Evolutionary conservation across 2,888 invertebrate species (phyloP).

Genomic region (Lampropteryx suffumata): DNA sequence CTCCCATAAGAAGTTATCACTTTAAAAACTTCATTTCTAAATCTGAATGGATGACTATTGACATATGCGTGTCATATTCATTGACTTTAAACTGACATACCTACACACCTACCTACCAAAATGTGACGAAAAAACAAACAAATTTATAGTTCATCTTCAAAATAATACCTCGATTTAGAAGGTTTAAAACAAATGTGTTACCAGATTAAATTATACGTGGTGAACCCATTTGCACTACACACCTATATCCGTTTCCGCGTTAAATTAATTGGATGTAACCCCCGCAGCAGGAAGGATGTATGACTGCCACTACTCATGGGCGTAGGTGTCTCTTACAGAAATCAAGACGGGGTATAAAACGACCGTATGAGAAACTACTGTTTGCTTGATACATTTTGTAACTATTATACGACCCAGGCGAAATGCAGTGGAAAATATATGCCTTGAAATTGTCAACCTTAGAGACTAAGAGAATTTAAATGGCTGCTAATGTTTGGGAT

Average conservation of each 20-base stretch:
- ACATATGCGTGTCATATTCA: too few relatives aligned
- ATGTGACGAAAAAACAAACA: too few relatives aligned
- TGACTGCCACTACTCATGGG: slow-evolving; percentile 76
- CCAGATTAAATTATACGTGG: slow-evolving; percentile 63
- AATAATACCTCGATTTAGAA: not conserved
- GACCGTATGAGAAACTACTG: slow-evolving; percentile 6
- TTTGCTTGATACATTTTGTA: slow-evolving; percentile 9
- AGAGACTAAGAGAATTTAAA: not conserved
- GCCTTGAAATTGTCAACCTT: not conserved
- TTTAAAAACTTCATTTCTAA: too few relatives aligned
- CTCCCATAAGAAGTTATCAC: too few relatives aligned
- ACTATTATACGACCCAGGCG: too few relatives aligned
- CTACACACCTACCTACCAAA: too few relatives aligned
- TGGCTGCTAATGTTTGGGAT: not conserved
- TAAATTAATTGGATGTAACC: slow-evolving; percentile 77
- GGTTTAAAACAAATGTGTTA: slow-evolving; percentile 32
- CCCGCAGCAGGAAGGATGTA: slow-evolving; percentile 73
- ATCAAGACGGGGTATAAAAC: slow-evolving; percentile 9
- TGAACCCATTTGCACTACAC: slow-evolving; percentile 68
- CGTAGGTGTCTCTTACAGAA: slow-evolving; percentile 49
- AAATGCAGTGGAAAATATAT: too few relatives aligned
- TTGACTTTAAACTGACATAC: too few relatives aligned
- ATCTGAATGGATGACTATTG: too few relatives aligned
- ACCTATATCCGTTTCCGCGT: slow-evolving; percentile 75
- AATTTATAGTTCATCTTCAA: not conserved